phyloP scores from a whole-genome alignment of 2,888 invertebrate species.

The Drosophila monieri region DNA sequence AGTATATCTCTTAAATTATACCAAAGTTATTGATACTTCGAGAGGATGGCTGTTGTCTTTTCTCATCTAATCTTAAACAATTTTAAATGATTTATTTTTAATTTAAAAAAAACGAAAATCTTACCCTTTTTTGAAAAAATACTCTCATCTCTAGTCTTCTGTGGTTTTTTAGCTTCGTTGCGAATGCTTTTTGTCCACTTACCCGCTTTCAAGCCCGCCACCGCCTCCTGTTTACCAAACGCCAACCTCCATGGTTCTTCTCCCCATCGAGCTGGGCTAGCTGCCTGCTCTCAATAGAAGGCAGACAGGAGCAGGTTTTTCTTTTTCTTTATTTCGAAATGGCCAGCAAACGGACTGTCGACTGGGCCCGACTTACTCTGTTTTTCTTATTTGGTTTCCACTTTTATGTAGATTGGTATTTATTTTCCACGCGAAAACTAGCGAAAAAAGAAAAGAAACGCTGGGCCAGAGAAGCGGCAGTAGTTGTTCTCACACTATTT shows the following conservation, averaged over 20 bases:
- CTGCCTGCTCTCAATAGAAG: constrained; percentile 56
- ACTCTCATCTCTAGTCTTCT: constrained; percentile 6
- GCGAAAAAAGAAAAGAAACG: constrained; percentile 28
- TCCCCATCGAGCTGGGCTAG: constrained; percentile 20
- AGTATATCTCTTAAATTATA: too few species aligned
- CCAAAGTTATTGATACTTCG: too few species aligned
- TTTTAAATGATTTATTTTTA: neutral
- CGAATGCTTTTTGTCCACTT: constrained; percentile 33
- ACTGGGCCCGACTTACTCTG: constrained; percentile 39
- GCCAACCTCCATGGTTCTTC: constrained; percentile 17
- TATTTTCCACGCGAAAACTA: constrained; percentile 73
- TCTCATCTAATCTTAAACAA: too few species aligned
- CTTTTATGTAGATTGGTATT: constrained; percentile 79
- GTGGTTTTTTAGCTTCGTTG: constrained; percentile 43
- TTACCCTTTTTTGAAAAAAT: too few species aligned
- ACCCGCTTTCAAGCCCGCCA: constrained; percentile 9
- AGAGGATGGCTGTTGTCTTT: too few species aligned
- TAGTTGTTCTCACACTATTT: constrained; percentile 70
- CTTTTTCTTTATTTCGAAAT: constrained; percentile 49
- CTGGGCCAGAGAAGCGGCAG: constrained; percentile 36
- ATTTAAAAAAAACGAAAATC: neutral
- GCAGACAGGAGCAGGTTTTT: constrained; percentile 60
- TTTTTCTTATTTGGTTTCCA: constrained; percentile 74
- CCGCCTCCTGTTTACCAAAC: neutral
- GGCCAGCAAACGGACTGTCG: constrained; percentile 54